These are phyloP conservation scores for Drosophila melanica DNA, from an alignment of 1,140 invertebrate genomes.

Conservation along the genomic window DNA sequence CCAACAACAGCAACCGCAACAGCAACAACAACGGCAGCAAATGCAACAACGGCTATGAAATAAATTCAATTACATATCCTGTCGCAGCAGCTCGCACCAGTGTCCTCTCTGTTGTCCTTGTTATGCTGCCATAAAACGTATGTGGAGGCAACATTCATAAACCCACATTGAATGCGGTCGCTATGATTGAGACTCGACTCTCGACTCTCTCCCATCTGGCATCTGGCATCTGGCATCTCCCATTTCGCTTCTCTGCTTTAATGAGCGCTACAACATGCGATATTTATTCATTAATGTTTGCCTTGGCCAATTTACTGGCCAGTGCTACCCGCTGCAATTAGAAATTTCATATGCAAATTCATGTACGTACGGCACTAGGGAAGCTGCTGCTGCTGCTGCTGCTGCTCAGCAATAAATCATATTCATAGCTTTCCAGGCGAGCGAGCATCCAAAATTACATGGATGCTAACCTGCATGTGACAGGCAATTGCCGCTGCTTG, in stretches of 20 bases:
- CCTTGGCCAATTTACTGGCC: slow-evolving; percentile 5
- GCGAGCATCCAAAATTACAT: slow-evolving; percentile 38
- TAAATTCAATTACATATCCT: slow-evolving; percentile 54
- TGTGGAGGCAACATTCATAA: slow-evolving; percentile 11
- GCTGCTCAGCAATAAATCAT: slow-evolving; percentile 53
- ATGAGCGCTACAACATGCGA: slow-evolving; percentile 39
- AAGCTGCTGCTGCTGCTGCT: slow-evolving; percentile 13
- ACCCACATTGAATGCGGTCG: slow-evolving; percentile 10
- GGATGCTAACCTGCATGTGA: slow-evolving; percentile 36
- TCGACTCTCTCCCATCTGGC: too few species aligned
- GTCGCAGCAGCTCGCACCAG: not conserved
- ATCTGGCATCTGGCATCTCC: too few species aligned
- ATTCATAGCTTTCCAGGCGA: slow-evolving; percentile 57
- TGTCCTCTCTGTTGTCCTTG: not conserved
- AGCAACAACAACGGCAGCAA: not conserved
- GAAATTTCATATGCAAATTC: slow-evolving; percentile 45
- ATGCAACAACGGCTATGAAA: slow-evolving; percentile 31
- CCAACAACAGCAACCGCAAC: not conserved
- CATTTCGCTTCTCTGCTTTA: slow-evolving; percentile 11
- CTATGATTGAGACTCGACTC: too few species aligned
- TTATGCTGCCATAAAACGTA: slow-evolving; percentile 11
- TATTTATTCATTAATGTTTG: slow-evolving; percentile 51
- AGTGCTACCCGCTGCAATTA: slow-evolving; percentile 33
- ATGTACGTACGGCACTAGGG: not conserved
- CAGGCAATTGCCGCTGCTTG: not conserved